Evolutionary conservation across 2,113 vertebrate genomes (phyloP).

Genomic region (Phalacrocorax aristotelis): DNA sequence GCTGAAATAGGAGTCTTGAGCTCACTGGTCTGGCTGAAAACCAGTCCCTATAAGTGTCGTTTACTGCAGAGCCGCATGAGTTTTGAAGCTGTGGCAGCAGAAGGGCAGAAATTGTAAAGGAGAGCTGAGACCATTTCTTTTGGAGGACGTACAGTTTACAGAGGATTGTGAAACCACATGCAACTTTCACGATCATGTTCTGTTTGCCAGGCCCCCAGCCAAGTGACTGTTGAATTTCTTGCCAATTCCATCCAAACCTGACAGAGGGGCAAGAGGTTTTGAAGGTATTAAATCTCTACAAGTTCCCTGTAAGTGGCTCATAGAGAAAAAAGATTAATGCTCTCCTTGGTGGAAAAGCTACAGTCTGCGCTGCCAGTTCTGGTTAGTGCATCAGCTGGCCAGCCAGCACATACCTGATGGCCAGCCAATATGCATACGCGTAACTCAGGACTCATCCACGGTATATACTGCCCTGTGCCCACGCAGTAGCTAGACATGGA

Average conservation of each 20-base stretch:
- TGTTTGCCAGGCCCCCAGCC: background rate
- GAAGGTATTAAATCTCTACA: background rate
- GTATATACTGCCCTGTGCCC: background rate
- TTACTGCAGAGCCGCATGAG: background rate
- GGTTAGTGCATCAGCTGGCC: background rate
- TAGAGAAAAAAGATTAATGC: background rate
- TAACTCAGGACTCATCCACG: accelerated
- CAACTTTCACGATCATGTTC: background rate
- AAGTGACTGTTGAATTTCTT: background rate
- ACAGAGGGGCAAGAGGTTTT: background rate
- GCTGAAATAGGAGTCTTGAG: background rate
- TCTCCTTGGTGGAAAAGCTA: background rate
- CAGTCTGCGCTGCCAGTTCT: background rate
- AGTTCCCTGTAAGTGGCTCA: background rate
- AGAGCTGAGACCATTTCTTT: background rate
- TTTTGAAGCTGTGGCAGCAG: background rate
- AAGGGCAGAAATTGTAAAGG: background rate
- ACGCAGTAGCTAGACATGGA: background rate
- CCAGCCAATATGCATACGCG: background rate
- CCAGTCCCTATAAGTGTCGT: background rate
- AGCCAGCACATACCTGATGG: background rate
- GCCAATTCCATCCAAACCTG: background rate
- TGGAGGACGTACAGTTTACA: background rate
- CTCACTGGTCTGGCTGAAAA: background rate
- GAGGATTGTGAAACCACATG: background rate